Percentiles rank a stretch among this genome's conserved stretches.
Conservation (phyloP, 2,113 vertebrate genomes). For the Cricetomys ansorgei region DNA sequence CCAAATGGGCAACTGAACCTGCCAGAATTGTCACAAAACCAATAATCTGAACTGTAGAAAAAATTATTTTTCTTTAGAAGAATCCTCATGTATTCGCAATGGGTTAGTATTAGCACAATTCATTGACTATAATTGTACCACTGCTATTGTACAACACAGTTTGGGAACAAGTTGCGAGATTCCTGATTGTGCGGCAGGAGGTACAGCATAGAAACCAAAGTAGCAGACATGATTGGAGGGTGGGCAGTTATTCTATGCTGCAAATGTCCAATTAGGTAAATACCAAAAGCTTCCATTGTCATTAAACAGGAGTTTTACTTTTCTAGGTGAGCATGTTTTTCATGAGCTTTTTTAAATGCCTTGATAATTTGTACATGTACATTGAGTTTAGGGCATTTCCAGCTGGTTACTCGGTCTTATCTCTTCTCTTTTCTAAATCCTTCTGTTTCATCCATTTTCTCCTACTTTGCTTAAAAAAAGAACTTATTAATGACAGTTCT, state of each 20-base stretch:
- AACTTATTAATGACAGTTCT: background rate
- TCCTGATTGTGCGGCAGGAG: background rate
- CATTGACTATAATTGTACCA: background rate
- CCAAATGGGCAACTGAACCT: background rate
- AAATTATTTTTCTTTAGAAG: background rate
- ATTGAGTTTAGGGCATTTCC: background rate
- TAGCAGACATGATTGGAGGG: background rate
- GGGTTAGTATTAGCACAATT: background rate
- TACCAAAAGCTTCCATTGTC: background rate
- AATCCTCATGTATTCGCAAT: background rate
- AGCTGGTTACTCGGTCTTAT: too few species aligned
- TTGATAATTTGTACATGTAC: background rate
- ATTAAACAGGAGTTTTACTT: background rate
- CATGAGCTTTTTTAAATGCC: too few species aligned
- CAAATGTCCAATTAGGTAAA: background rate
- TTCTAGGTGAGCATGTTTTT: background rate
- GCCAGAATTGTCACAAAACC: background rate
- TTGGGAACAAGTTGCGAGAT: background rate
- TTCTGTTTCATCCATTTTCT: background rate
- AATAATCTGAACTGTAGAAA: background rate
- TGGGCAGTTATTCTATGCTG: background rate
- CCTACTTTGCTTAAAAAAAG: background rate
- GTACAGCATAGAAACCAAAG: background rate
- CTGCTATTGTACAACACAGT: background rate
- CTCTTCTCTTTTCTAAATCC: background rate